Conservation (phyloP, 2,113 vertebrate genomes). For the Nannospalax galili region DNA sequence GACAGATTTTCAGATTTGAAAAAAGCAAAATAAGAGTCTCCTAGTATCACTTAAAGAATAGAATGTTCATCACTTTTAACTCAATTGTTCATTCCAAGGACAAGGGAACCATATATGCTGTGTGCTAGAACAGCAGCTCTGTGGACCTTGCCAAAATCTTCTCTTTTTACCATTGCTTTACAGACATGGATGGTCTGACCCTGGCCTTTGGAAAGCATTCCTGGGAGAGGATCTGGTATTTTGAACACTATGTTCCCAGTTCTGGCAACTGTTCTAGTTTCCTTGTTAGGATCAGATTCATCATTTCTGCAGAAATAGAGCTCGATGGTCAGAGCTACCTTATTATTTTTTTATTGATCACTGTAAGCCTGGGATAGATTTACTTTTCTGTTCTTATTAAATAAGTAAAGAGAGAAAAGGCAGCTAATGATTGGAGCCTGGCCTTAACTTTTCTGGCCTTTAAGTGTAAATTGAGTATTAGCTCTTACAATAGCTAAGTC, state of each 20-base stretch:
- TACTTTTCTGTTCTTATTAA: slow-evolving; percentile 26
- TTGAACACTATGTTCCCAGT: slow-evolving; percentile 15
- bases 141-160: background rate
- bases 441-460: background rate
- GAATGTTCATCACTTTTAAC: slow-evolving; percentile 11
- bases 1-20: background rate
- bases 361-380: background rate
- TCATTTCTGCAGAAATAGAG: slow-evolving; percentile 38
- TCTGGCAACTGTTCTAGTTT: slow-evolving; percentile 7
- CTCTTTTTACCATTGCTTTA: background rate
- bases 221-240: background rate
- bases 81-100: background rate
- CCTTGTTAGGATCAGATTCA: slow-evolving; percentile 25
- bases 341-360: slow-evolving; percentile 29
- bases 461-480: background rate
- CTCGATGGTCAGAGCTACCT: background rate
- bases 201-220: background rate
- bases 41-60: background rate
- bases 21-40: slow-evolving; percentile 23
- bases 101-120: background rate
- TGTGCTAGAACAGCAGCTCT: background rate
- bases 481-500: background rate
- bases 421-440: background rate
- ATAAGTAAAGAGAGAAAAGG: background rate
- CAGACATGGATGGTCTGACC: background rate